These are phyloP conservation scores for Propithecus perrieri DNA, from an alignment of 2,797 vertebrate species.

Conservation along the genomic window DNA sequence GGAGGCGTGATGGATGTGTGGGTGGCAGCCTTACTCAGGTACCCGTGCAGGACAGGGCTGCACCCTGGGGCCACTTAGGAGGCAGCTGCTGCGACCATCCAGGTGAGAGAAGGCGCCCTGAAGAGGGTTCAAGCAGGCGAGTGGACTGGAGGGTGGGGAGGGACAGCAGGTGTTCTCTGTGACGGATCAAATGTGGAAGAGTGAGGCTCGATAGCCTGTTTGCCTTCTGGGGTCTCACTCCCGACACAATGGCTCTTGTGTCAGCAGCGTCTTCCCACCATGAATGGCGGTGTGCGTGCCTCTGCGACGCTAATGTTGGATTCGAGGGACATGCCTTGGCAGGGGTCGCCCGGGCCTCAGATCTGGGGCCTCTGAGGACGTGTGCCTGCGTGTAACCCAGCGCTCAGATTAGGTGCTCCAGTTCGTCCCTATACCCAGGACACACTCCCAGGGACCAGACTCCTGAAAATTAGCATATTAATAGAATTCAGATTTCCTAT, in stretches of 20 bases:
- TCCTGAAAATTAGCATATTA: not conserved
- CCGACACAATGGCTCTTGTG: too few species aligned
- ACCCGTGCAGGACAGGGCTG: not conserved
- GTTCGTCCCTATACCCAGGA: not conserved
- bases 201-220: not conserved
- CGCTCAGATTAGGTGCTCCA: too few species aligned
- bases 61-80: fast-evolving
- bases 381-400: not conserved
- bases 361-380: not conserved
- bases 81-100: not conserved
- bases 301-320: not conserved
- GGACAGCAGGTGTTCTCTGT: not conserved
- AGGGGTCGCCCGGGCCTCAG: not conserved
- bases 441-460: not conserved
- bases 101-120: not conserved
- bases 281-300: fast-evolving
- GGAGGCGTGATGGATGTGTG: fast-evolving
- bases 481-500: not conserved
- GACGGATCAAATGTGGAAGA: fast-evolving
- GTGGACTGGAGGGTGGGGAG: not conserved
- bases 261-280: not conserved
- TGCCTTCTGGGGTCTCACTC: not conserved
- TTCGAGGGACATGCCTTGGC: not conserved
- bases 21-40: not conserved
- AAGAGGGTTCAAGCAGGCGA: not conserved